Base-by-base conservation (phyloP, 2,888 invertebrate species). In the Heliconius cydno region DNA sequence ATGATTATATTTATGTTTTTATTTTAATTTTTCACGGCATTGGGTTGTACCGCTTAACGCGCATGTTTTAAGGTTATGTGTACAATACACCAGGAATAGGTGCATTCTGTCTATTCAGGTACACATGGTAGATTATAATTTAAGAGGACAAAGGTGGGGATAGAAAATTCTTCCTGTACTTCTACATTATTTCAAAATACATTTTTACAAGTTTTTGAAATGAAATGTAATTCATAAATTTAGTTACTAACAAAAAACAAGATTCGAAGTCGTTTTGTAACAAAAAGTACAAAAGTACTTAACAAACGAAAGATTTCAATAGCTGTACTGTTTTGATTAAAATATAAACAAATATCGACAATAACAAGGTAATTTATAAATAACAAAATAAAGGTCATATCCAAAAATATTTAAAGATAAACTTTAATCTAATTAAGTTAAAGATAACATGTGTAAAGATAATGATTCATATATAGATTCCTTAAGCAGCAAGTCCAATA, bases 401-500 rank as follows among this genome's bases (percentile, higher is more conserved):
- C 25, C 68, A n/a, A 68, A 70, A 15, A 41, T 46, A 70, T 9
- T 46, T 9, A 70, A 68, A 38, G n/a, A 68, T 68, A 68, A 68
- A n/a, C 38, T 41, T 6, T 25, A 68, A n/a, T n/a, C 19, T 13
- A 38, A n/a, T n/a, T 25, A 70, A 70, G 38, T 41, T 25, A 46
- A 25, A 13, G 15, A 70, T 25, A 46, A 41, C 41, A 15, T 68
- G 25, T 25, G 25, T 46, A 38, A 38, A 60, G 15, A 73, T 38
- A 38, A 57, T 30, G 12, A 57, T n/a, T 12, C 13, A 34, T 34
- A 73, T 73, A 13, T n/a, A 15, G 52, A 28, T 30, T 22, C 25
- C 28, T 52, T 30, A 5, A 34, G 7, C 5, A 72, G 30, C 52
- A 80, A 34, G 34, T 34, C 34, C 34, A 7, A 81, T 83, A 83